Base-by-base conservation (phyloP, 2,797 vertebrate species). In the Dermochelys coriacea region DNA sequence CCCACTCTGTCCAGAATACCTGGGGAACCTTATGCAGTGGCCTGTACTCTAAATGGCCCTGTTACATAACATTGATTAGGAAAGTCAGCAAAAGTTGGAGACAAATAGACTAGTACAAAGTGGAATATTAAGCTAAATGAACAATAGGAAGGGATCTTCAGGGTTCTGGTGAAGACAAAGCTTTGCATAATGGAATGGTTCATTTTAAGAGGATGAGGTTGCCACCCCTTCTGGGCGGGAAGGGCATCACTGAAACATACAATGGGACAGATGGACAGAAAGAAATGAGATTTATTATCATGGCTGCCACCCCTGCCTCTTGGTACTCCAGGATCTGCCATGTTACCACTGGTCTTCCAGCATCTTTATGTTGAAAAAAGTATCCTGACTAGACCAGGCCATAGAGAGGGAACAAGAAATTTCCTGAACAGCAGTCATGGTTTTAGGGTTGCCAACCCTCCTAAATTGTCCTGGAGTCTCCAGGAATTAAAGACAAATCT, bases 351-450 rank as follows among this genome's bases (percentile, higher is more conserved):
- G n/a, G n/a, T 10, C n/a, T 41, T n/a, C 37, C 68, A 12, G 9
- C n/a, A 37, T 41, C 37, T 71, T 37, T 71, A 71, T 41, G 37
- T 23, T 23, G 68, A 25, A 41, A 34, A 71, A 71, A 68, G 5
- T 8, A 71, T 12, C 68, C 68, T 71, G 21, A 12, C n/a, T 37
- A 71, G n/a, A 41, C 21, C 18, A 71, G 21, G 37, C 37, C 68
- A 23, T 16, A 64, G 8, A 64, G 8, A 64, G 31, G 59, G 61
- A 64, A 64, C 34, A 64, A 64, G 61, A 64, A n/a, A 64, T 80
- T 94, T 95, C 85, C 61, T 88, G 50, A 91, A 93, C 8, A 89
- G 18, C 89, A 93, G 90, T 54, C 82, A 54, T 92, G 2, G 37
- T 71, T 37, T 71, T 23, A 71, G 37, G 5, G 68, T 23, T 41